Conservation (phyloP, 2,113 vertebrate species). For the Malurus melanocephalus region DNA sequence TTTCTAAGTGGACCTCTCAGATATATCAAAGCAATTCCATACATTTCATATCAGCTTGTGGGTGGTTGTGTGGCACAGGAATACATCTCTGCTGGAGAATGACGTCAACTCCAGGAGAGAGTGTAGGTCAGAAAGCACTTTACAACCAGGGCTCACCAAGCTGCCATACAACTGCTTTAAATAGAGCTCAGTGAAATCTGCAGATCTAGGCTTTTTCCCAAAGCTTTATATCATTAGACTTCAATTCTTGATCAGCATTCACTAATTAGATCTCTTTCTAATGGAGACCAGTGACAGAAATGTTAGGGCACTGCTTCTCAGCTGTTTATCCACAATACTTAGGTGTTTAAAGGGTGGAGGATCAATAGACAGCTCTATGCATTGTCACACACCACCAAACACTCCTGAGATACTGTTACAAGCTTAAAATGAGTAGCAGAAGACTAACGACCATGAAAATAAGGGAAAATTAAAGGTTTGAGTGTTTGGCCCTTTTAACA, state of each 20-base stretch:
- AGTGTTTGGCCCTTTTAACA: background rate
- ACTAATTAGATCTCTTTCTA: background rate
- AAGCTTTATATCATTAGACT: background rate
- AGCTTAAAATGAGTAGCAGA: background rate
- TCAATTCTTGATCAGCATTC: background rate
- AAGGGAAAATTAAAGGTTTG: background rate
- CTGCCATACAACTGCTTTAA: background rate
- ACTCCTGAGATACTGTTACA: background rate
- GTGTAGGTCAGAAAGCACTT: fast-evolving
- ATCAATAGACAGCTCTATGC: background rate
- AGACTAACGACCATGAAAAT: background rate
- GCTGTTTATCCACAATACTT: background rate
- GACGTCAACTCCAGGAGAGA: background rate
- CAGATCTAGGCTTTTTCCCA: background rate
- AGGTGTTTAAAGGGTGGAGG: background rate
- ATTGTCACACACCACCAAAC: background rate
- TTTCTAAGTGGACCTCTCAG: background rate
- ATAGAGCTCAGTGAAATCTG: background rate
- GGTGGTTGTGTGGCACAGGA: background rate
- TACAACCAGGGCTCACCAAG: background rate
- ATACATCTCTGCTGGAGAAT: background rate
- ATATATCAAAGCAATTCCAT: background rate
- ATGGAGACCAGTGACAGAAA: background rate
- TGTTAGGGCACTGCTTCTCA: background rate
- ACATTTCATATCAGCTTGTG: fast-evolving